Conservation (phyloP, 2,113 vertebrate genomes). For the Dasyornis broadbenti region DNA sequence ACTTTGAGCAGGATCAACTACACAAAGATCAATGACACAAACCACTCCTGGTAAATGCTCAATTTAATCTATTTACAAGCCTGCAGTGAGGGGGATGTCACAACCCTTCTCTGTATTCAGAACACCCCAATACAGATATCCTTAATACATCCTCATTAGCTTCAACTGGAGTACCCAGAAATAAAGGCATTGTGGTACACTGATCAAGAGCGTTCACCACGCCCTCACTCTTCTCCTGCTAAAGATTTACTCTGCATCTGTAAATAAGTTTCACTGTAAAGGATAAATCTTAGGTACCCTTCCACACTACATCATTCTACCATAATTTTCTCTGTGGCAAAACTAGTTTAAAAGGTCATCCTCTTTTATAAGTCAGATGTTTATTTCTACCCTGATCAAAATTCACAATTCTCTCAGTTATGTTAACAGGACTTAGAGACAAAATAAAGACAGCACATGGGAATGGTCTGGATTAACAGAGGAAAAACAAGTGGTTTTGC, state of each 20-base stretch:
- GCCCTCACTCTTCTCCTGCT: not conserved
- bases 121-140: not conserved
- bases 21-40: not conserved
- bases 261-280: not conserved
- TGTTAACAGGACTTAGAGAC: not conserved
- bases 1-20: not conserved
- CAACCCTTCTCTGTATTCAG: not conserved
- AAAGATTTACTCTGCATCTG: not conserved
- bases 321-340: not conserved
- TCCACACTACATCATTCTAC: not conserved
- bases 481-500: not conserved
- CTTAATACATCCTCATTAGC: not conserved
- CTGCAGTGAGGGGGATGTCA: not conserved
- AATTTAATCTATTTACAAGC: not conserved
- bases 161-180: not conserved
- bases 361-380: not conserved
- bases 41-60: not conserved
- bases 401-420: not conserved
- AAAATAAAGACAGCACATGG: not conserved
- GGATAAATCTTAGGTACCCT: not conserved
- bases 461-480: not conserved
- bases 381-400: not conserved
- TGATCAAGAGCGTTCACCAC: not conserved
- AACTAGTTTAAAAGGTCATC: not conserved
- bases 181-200: rapidly evolving